phyloP scores from a whole-genome alignment of 2,797 vertebrate genomes.

The Gastrophryne carolinensis region DNA sequence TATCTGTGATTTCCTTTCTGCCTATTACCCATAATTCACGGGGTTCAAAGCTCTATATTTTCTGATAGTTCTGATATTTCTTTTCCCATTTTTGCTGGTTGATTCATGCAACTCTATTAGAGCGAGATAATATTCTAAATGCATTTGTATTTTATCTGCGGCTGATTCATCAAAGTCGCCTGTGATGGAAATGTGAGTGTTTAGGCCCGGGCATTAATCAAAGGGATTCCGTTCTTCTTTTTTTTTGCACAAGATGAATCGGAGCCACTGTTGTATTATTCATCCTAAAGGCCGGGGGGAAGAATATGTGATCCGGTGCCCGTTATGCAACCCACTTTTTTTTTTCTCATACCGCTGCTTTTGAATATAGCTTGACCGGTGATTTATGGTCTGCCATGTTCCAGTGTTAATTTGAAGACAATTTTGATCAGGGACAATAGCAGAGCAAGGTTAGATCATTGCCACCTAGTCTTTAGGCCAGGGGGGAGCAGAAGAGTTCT shows the following conservation, averaged over 20 bases:
- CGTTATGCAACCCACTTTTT: background rate
- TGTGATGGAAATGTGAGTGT: constrained; percentile 27
- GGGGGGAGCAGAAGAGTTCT: too few relatives aligned
- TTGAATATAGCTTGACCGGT: too few relatives aligned
- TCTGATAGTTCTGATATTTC: constrained; percentile 9
- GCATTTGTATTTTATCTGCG: constrained; percentile 33
- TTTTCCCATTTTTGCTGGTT: constrained; percentile 10
- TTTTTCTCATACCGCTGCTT: too few relatives aligned
- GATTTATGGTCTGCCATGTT: too few relatives aligned
- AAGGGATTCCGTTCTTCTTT: background rate
- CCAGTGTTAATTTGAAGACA: too few relatives aligned
- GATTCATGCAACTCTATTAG: constrained; percentile 22
- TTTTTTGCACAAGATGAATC: background rate
- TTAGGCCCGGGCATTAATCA: constrained; percentile 7
- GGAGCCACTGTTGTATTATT: background rate
- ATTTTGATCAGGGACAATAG: too few relatives aligned
- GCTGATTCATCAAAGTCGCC: constrained; percentile 29
- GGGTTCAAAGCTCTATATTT: constrained; percentile 12
- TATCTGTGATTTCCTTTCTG: background rate
- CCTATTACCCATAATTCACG: constrained; percentile 19
- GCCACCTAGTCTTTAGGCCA: too few relatives aligned
- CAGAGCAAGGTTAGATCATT: too few relatives aligned
- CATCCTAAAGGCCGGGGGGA: background rate
- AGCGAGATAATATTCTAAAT: constrained; percentile 29
- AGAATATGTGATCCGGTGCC: background rate